Base-by-base conservation (phyloP, 2,113 vertebrate species). In the Campylorhamphus procurvoides region DNA sequence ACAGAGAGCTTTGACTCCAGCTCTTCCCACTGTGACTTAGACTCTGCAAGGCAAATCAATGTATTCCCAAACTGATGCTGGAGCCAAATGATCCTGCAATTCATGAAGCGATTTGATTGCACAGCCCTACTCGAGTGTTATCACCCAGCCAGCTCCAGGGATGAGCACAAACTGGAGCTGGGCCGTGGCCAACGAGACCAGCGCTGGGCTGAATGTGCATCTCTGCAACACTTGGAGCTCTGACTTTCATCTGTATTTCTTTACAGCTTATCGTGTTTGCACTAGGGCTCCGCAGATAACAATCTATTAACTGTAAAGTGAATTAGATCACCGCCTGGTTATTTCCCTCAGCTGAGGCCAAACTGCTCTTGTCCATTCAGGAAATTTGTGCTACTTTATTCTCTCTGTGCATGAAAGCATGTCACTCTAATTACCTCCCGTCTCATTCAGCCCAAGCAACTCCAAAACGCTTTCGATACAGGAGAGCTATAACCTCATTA, bases 401-500 rank as follows among this genome's bases (percentile, higher is more conserved):
- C 92, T 92, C 67, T 73, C 96, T 69, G 86, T 79, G 95, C 93
- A 96, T 0, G 63, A 95, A 96, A 87, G 96, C 95, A 87, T 95
- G 90, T 90, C 79, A 84, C 86, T 89, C 86, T 91, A 96, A 95
- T 94, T 89, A 94, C 94, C 90, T 93, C 88, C 47, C 2, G 15
- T 23, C 87, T 81, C 90, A 90, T 78, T 89, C 95, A 89, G 81
- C 88, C 52, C 2, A 1, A 87, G 91, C 81, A 39, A 42, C 94
- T 79, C 83, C 4, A 3, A 82, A 94, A 79, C 6, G 4, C 91
- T 92, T 88, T 75, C 1, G 8, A 97, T 92, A 77, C 93, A 84
- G 92, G 94, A 94, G 95, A 95, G 95, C 87, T 93, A 46, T 94
- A 96, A 94, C 93, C 94, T 96, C 94, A 87, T 96, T 94, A 95